Evolutionary conservation across 2,113 vertebrate genomes (phyloP).

Genomic region (Alethe castanea): DNA sequence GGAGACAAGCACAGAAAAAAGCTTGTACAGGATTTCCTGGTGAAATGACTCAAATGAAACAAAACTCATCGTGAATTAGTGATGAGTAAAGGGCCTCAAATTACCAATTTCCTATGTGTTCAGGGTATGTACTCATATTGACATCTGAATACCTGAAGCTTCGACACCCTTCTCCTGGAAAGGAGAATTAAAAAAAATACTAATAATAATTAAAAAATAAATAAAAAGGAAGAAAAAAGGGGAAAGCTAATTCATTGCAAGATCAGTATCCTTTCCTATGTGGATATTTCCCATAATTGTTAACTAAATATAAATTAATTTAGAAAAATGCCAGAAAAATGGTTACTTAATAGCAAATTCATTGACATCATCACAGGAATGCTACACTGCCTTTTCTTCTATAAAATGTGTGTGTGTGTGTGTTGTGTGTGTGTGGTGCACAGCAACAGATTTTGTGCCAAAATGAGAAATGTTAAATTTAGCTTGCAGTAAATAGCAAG

Average conservation of each 20-base stretch:
- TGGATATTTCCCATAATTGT: not conserved
- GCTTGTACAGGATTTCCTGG: not conserved
- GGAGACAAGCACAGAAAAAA: not conserved
- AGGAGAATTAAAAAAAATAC: not conserved
- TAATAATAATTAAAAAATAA: too few relatives aligned
- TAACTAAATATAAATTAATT: not conserved
- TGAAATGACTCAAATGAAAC: not conserved
- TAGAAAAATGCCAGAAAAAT: not conserved
- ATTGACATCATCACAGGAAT: not conserved
- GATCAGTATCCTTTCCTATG: not conserved
- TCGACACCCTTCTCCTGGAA: not conserved
- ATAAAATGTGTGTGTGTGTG: not conserved
- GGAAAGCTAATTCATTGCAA: not conserved
- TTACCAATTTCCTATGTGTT: not conserved
- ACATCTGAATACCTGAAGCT: not conserved
- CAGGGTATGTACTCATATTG: not conserved
- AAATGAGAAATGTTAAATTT: slow-evolving; percentile 9
- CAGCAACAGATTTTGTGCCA: not conserved
- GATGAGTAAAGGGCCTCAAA: not conserved
- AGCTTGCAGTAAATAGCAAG: not conserved
- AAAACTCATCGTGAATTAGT: not conserved
- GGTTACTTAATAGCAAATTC: not conserved
- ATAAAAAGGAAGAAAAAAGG: not conserved
- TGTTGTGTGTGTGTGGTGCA: not conserved
- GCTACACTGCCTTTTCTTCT: not conserved